phyloP scores from a whole-genome alignment of 1,140 invertebrate genomes.

The Homalodisca vitripennis region DNA sequence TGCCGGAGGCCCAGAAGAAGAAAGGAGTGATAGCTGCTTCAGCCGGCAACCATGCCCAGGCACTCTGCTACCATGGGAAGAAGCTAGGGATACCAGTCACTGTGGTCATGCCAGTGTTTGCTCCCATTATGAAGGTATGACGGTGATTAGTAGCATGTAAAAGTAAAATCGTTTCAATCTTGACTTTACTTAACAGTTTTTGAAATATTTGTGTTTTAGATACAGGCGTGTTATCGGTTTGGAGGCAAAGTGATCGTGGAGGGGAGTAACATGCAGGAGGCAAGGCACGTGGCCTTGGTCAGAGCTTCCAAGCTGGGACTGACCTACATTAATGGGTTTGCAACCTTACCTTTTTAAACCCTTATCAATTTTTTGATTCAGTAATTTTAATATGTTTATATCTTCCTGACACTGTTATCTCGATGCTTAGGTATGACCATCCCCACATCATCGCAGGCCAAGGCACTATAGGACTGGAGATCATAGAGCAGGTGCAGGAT shows the following conservation, averaged over 20 bases:
- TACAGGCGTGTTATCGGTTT: slow-evolving; percentile 73
- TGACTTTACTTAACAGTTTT: no score
- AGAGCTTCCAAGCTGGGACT: slow-evolving; percentile 68
- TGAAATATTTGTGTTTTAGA: no score
- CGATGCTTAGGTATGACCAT: slow-evolving; percentile 75
- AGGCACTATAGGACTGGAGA: slow-evolving; percentile 89
- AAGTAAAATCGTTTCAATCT: no score
- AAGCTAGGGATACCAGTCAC: slow-evolving; percentile 79
- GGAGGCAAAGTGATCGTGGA: slow-evolving; percentile 83
- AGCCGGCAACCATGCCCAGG: slow-evolving; percentile 89
- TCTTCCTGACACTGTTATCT: not conserved
- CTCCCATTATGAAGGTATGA: slow-evolving; percentile 89
- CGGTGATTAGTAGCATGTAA: not conserved
- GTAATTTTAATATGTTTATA: not conserved
- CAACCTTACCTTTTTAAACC: slow-evolving; percentile 25
- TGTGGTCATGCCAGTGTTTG: slow-evolving; percentile 90
- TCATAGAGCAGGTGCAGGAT: slow-evolving; percentile 78
- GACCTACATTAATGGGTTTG: slow-evolving; percentile 83
- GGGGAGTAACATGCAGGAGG: slow-evolving; percentile 83
- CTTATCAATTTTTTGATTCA: no score
- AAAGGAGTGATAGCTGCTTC: slow-evolving; percentile 89
- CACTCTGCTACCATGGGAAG: slow-evolving; percentile 83
- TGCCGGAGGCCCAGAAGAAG: slow-evolving; percentile 68
- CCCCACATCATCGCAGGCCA: slow-evolving; percentile 92
- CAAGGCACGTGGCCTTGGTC: slow-evolving; percentile 73